Evolutionary conservation across 1,140 invertebrate species (phyloP).

Genomic region (Ceratina japonica): DNA sequence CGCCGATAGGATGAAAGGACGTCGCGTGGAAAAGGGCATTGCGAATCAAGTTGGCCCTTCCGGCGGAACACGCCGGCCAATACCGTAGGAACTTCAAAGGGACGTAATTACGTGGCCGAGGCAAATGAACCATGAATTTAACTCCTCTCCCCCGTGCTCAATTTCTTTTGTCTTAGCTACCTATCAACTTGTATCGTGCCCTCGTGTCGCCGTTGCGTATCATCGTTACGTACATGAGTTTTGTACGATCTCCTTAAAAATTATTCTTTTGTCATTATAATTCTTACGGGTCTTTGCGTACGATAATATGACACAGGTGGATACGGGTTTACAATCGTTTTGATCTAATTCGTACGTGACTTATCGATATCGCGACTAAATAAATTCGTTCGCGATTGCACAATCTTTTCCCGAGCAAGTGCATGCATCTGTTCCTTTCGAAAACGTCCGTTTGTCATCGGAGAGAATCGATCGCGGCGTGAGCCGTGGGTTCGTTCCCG

Average conservation of each 20-base stretch:
- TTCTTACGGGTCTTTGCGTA: too few relatives aligned
- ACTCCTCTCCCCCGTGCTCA: neutral
- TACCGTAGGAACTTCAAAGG: slow-evolving; percentile 1
- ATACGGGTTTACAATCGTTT: too few relatives aligned
- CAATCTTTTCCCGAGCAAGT: too few relatives aligned
- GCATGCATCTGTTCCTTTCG: neutral
- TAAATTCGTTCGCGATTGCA: too few relatives aligned
- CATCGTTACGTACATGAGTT: too few relatives aligned
- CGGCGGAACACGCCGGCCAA: neutral
- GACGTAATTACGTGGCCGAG: slow-evolving; percentile 12
- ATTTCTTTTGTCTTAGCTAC: neutral
- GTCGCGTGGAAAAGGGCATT: neutral
- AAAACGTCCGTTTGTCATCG: slow-evolving; percentile 23
- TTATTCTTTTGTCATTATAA: too few relatives aligned
- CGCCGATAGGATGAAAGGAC: neutral
- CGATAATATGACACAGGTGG: too few relatives aligned
- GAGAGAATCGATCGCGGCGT: slow-evolving; percentile 16
- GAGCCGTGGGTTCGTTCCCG: neutral
- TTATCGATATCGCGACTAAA: too few relatives aligned
- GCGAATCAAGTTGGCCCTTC: neutral
- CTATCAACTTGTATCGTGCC: too few relatives aligned
- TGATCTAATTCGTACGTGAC: too few relatives aligned
- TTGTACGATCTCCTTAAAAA: too few relatives aligned
- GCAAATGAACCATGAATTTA: neutral
- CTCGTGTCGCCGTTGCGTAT: too few relatives aligned